Base-by-base conservation (phyloP, 2,113 vertebrate genomes). In the Apaloderma vittatum region DNA sequence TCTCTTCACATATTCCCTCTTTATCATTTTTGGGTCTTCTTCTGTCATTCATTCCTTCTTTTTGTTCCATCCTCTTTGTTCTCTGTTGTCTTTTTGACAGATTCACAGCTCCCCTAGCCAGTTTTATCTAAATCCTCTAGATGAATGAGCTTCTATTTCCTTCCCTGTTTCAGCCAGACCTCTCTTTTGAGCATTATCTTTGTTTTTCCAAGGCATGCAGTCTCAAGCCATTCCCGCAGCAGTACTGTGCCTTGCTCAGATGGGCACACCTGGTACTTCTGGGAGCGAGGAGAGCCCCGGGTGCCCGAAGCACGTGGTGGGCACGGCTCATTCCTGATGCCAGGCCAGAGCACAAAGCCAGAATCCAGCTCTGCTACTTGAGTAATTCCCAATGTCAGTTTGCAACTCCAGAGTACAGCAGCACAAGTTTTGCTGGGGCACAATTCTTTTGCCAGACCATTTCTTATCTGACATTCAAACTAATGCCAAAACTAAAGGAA, bases 151-250 rank as follows among this genome's bases (percentile, higher is more conserved):
- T 79, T 12, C 61, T 83, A 70, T 55, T 40, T 7, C 45, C 55
- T 29, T 26, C 36, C 45, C 65, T 54, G 7, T 48, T 65, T 36
- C 77, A 70, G 72, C 61, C 72, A 90, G 45, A 23, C 26, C 21
- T 66, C 14, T 12, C 32, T 83, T 70, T 49, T 26, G 55, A 75
- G 62, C 18, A 37, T 32, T 45, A 49, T 9, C 51, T 93, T 48
- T 84, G 51, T 54, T 66, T 75, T 75, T 22, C 57, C 62, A 57
- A 49, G 73, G 61, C 49, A 9, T 6, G 24, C 2, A 4, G 78
- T 9, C 43, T 15, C 8, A 0, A 59, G 49, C 3, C 6, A 3
- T 12, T 68, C 72, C 66, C 72, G 30, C 3, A 1, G 59, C 7
- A 0, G 57, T 20, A 5, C 70, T 1, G 8, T 46, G 57, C 57